Conservation (phyloP, 2,888 invertebrate species). For the Eristalis tenax region DNA sequence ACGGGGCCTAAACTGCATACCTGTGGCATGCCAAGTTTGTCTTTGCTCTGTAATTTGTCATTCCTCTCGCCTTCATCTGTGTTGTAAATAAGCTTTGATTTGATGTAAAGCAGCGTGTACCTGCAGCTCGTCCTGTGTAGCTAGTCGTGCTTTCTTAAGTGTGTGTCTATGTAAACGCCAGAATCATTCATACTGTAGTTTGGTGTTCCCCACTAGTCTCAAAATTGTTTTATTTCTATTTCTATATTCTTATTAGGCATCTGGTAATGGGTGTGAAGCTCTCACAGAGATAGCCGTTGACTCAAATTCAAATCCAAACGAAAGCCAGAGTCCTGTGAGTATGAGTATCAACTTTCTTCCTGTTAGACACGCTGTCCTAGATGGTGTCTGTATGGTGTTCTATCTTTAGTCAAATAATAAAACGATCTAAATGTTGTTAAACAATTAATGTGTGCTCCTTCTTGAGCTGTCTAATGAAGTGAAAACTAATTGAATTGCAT, state of each 20-base stretch:
- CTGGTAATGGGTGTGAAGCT: constrained; percentile 56
- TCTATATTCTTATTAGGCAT: constrained; percentile 43
- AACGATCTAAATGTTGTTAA: constrained; percentile 55
- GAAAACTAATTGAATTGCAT: constrained; percentile 29
- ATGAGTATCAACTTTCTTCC: constrained; percentile 33
- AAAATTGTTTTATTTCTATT: constrained; percentile 42
- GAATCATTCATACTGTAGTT: neutral
- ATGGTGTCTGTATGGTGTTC: constrained; percentile 32
- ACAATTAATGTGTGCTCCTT: neutral
- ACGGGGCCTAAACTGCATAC: too few relatives aligned
- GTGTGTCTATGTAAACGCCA: constrained; percentile 2
- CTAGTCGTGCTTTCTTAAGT: constrained; percentile 23
- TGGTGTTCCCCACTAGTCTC: constrained; percentile 22
- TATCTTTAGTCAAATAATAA: neutral
- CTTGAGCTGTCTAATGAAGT: neutral
- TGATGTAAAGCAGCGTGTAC: neutral
- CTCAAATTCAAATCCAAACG: constrained; percentile 37
- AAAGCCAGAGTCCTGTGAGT: constrained; percentile 64
- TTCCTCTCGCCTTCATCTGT: neutral
- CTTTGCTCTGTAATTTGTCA: too few relatives aligned
- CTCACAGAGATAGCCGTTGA: constrained; percentile 46
- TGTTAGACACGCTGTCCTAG: constrained; percentile 63
- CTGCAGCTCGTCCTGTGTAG: neutral
- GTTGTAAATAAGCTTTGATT: neutral
- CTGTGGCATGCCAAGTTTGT: too few relatives aligned